Evolutionary conservation across 2,797 vertebrate species (phyloP), one percentile per base, ranked within the genome.

Genomic region (Eremophila alpestris): DNA sequence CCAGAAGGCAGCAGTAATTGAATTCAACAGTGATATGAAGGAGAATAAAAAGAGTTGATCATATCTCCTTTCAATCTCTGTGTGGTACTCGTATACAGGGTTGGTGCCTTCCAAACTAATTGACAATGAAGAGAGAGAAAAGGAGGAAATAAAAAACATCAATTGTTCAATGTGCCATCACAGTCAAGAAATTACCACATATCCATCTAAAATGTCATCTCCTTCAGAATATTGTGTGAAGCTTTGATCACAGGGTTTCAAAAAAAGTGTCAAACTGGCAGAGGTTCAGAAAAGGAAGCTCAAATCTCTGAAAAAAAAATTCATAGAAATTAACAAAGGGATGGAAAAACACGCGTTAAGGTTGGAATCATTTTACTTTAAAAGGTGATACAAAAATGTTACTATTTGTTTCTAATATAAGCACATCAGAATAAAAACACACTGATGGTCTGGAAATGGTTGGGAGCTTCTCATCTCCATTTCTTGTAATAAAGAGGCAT

Each of bases 31-130:
- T 38, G 71, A 74, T 45, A 62, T 1, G 6, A 49, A 70, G 16
- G 24, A 85, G 80, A 91, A 82, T 46, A 29, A 63, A 71, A 46
- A 58, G 26, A 26, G 75, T 23, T 32, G 43, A 95, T 85, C 43
- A 4, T 73, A 87, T 54, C 67, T 92, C 55, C 43, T 91, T 96
- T 80, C 71, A 76, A 32, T 89, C 92, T 85, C 68, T 91, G 36
- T 71, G 76, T 55, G 36, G 18, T 67, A 55, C 48, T 79, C 34
- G 4, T 24, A 73, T 29, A 63, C 23, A 41, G 16, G 11, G 4
- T 48, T 71, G 91, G 79, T 48, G 11, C 34, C 48, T 93, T 77
- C 32, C 27, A 29, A 93, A 74, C 6, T 69, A 65, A 40, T 24
- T 63, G 56, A 63, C 49, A 74, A 63, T 6, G n/a, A 87, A 68